Evolutionary conservation across 2,888 invertebrate genomes (phyloP), one percentile per base, ranked within the genome.

Genomic region (Papilio protenor): DNA sequence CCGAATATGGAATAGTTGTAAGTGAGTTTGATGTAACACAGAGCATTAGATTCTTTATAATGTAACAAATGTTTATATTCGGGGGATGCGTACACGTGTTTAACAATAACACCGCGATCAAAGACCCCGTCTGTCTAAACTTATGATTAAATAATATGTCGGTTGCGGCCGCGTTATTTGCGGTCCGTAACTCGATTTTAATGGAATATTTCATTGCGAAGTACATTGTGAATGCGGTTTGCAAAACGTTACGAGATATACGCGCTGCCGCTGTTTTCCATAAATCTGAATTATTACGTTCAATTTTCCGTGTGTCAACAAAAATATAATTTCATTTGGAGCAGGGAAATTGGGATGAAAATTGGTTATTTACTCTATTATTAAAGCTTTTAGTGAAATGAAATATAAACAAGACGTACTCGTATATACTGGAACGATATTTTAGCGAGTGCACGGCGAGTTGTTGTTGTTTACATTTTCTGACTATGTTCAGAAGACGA

Each of bases 91-190:
- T 57, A 47, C 75, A 78, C 75, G 78, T 78, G 76, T 64, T 72
- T 23, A 64, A 64, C 71, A 78, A 71, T 69, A 74, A 70, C 93
- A 92, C 80, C 82, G 82, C 87, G 92, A 91, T 90, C 91, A 90
- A 90, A 91, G 90, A 91, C 91, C 91, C 84, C 86, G 85, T 77
- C 81, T 81, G 83, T 83, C 82, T 81, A 83, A 82, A 81, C 81
- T 80, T 79, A 77, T 81, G 80, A 85, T 88, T 86, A 86, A 87
- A 87, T 86, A 86, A 87, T 86, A 77, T 76, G 78, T 80, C 73
- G 75, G 79, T 76, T 77, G 73, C 49, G 11, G 49, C 40, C 55
- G 61, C 73, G 79, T 81, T 80, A 79, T 79, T 79, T 81, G 77
- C 77, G 78, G 79, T 73, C 33, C 59, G 47, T 76, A 76, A 75